Base-by-base conservation (phyloP, 2,888 invertebrate genomes). In the Callimorpha dominula region DNA sequence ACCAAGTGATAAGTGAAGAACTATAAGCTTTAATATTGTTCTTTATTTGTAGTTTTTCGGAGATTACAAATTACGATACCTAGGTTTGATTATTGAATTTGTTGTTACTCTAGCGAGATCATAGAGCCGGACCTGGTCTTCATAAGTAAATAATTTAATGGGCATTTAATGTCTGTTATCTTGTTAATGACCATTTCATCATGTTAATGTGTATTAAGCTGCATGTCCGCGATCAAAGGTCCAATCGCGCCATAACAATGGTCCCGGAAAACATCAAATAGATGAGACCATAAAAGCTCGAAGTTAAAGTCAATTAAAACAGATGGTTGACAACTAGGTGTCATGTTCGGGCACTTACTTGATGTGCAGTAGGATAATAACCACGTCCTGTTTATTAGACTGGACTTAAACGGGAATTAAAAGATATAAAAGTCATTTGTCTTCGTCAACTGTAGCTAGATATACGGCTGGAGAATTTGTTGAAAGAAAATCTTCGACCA, bases 301-400 rank as follows among this genome's bases (percentile, higher is more conserved):
- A 86, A 90, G 90, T 90, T 90, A 93, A 86, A 90, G 90, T 90
- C 90, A 93, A 94, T 94, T 93, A 93, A 91, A 87, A 85, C 81
- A 87, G 88, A 89, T 88, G 89, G 82, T 88, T 89, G 72, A 72
- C 68, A 85, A 77, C 79, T 81, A 87, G 86, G 87, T 90, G 87
- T 82, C 85, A 87, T 86, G 81, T 86, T 82, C 85, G 77, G 80
- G 83, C 79, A 85, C 84, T 87, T 88, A 78, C 85, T 84, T 85
- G 84, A 79, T 86, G 86, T 86, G 89, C 86, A 87, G 86, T 87
- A 83, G 80, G 78, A 81, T 85, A 85, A 87, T 86, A 81, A 76
- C 74, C 73, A 78, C 82, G 78, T 86, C 87, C 85, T 86, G 85
- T 79, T 79, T 80, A 71, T 78, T 46, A 54, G 50, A 68, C 68